phyloP scores from a whole-genome alignment of 2,888 invertebrate genomes.

The Patella depressa region DNA sequence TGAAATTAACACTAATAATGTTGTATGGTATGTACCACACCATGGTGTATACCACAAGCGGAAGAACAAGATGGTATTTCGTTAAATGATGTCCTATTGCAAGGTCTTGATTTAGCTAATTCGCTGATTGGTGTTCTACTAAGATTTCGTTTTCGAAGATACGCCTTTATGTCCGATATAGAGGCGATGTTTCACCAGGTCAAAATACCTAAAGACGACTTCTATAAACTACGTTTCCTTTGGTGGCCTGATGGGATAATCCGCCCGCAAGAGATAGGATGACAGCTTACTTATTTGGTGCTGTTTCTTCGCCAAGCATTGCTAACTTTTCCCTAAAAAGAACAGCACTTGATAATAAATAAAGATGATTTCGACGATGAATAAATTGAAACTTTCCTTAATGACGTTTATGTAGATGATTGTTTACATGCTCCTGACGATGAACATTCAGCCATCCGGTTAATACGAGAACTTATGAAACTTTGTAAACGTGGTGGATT shows the following conservation, averaged over 20 bases:
- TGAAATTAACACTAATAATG: background rate
- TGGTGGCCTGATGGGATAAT: conserved; percentile 31
- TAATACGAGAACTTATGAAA: conserved; percentile 19
- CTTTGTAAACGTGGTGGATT: conserved; percentile 23
- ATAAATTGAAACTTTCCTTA: background rate
- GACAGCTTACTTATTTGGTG: conserved; percentile 14
- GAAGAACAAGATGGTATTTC: conserved; percentile 35
- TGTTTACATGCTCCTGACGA: conserved; percentile 26
- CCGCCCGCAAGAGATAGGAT: background rate
- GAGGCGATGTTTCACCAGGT: conserved; percentile 40
- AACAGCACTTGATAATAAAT: conserved; percentile 1
- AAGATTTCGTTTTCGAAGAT: conserved; percentile 36
- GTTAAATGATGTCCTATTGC: conserved; percentile 36
- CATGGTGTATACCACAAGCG: conserved; percentile 35
- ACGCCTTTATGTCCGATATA: conserved; percentile 38
- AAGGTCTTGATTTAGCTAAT: conserved; percentile 43
- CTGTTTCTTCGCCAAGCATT: conserved; percentile 3
- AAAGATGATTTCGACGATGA: conserved; percentile 14
- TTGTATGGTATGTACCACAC: conserved; percentile 41
- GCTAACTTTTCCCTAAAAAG: conserved; percentile 3
- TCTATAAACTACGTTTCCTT: conserved; percentile 33
- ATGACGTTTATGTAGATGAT: conserved; percentile 34
- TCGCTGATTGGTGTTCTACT: conserved; percentile 37
- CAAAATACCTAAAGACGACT: conserved; percentile 26
- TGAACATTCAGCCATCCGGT: conserved; percentile 2